phyloP scores from a whole-genome alignment of 2,888 invertebrate genomes.

The Drosophila mimetica region DNA sequence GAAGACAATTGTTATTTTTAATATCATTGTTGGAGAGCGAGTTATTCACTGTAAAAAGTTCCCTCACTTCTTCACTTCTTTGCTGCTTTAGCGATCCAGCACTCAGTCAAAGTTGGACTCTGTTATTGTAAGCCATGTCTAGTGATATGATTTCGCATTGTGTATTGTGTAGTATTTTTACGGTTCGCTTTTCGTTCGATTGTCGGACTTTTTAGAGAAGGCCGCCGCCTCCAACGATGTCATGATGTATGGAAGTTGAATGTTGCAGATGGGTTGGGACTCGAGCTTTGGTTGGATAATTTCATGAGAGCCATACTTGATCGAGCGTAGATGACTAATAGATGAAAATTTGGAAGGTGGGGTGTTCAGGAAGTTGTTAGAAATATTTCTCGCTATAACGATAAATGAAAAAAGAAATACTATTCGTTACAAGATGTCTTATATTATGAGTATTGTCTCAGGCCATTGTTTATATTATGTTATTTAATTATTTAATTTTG shows the following conservation, averaged over 20 bases:
- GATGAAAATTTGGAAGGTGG: neutral
- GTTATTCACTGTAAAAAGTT: slow-evolving; percentile 48
- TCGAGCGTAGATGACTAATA: slow-evolving; percentile 32
- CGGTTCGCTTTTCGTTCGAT: slow-evolving; percentile 42
- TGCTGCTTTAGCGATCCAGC: slow-evolving; percentile 39
- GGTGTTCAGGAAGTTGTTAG: neutral
- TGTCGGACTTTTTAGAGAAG: slow-evolving; percentile 44
- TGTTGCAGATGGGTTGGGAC: slow-evolving; percentile 10
- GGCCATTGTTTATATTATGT: no score
- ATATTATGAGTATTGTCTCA: no score
- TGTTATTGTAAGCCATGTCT: slow-evolving; percentile 81
- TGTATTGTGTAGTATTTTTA: slow-evolving; percentile 57
- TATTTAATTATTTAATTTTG: neutral
- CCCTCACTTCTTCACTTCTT: slow-evolving; percentile 7
- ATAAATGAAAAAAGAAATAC: no score
- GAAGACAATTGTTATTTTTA: slow-evolving; percentile 79
- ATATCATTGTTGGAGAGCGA: slow-evolving; percentile 70
- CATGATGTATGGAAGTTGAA: slow-evolving; percentile 31
- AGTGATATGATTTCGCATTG: slow-evolving; percentile 80
- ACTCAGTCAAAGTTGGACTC: slow-evolving; percentile 75
- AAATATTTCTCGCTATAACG: no score
- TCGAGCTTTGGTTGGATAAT: slow-evolving; percentile 15
- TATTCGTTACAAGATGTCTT: no score
- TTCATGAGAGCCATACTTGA: slow-evolving; percentile 11
- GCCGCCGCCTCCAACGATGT: slow-evolving; percentile 63